Evolutionary conservation across 2,113 vertebrate species (phyloP).

Genomic region (Grammatotria lemairii): DNA sequence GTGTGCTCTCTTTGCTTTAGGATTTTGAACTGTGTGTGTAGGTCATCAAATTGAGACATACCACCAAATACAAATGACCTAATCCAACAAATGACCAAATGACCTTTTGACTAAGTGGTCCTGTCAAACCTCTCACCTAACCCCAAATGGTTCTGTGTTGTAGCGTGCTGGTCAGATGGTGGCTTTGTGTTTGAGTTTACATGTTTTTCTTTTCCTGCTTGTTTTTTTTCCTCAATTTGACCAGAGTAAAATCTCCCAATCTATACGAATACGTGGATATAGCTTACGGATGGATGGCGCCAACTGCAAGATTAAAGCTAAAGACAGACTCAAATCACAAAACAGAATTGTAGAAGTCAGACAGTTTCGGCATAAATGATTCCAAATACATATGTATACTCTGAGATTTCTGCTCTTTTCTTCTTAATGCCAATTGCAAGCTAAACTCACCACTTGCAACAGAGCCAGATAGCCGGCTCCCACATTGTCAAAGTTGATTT

Average conservation of each 20-base stretch:
- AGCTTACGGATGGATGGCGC: neutral
- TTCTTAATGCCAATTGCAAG: neutral
- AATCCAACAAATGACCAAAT: neutral
- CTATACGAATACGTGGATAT: neutral
- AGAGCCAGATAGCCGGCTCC: slow-evolving; percentile 94
- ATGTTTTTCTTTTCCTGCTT: neutral
- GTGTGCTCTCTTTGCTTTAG: neutral
- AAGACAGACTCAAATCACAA: neutral
- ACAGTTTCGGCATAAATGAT: neutral
- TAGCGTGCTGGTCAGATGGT: neutral
- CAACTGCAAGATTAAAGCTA: neutral
- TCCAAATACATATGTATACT: neutral
- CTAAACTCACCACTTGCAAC: slow-evolving; percentile 88
- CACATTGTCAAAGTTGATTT: slow-evolving; percentile 98
- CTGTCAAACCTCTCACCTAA: neutral
- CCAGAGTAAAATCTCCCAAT: neutral
- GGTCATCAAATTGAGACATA: neutral
- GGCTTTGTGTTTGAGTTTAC: neutral
- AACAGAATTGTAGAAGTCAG: neutral
- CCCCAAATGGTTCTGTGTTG: neutral
- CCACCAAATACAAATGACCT: neutral
- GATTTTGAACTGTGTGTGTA: neutral
- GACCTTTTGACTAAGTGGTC: neutral
- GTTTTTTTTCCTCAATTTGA: neutral
- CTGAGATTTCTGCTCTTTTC: neutral